phyloP scores from a whole-genome alignment of 2,113 vertebrate species.

The Physeter macrocephalus region DNA sequence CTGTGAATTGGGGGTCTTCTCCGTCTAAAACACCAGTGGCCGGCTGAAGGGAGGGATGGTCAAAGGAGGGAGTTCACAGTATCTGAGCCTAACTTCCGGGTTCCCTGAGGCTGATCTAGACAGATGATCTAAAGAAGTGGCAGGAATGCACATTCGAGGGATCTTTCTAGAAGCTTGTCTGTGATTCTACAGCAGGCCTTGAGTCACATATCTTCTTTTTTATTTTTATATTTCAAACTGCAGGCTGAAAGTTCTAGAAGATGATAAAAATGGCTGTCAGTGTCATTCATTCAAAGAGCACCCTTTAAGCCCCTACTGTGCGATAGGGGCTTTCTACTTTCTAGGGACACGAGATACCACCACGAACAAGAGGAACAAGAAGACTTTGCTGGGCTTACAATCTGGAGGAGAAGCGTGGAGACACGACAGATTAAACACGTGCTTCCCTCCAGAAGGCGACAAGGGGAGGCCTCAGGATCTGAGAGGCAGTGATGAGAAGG shows the following conservation, averaged over 20 bases:
- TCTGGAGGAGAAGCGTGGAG: background rate
- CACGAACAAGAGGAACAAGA: background rate
- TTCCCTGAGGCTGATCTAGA: background rate
- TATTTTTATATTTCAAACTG: background rate
- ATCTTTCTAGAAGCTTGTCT: background rate
- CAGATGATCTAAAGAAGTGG: background rate
- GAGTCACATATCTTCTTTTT: background rate
- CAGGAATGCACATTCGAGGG: background rate
- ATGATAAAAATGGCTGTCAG: background rate
- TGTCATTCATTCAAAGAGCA: background rate
- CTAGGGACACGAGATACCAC: background rate
- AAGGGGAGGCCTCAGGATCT: background rate
- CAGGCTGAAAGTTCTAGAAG: slow-evolving; percentile 14
- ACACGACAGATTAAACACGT: rapidly evolving
- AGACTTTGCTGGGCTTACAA: no score
- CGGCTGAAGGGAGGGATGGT: background rate
- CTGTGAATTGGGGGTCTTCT: background rate
- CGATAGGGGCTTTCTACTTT: background rate
- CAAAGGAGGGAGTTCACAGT: background rate
- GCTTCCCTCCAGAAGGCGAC: background rate
- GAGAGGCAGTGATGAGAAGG: background rate
- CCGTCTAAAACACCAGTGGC: rapidly evolving
- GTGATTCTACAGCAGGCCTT: background rate
- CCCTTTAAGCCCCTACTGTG: background rate
- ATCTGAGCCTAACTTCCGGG: background rate